Evolutionary conservation across 2,888 invertebrate genomes (phyloP).

Genomic region (Acrobasis repandana): DNA sequence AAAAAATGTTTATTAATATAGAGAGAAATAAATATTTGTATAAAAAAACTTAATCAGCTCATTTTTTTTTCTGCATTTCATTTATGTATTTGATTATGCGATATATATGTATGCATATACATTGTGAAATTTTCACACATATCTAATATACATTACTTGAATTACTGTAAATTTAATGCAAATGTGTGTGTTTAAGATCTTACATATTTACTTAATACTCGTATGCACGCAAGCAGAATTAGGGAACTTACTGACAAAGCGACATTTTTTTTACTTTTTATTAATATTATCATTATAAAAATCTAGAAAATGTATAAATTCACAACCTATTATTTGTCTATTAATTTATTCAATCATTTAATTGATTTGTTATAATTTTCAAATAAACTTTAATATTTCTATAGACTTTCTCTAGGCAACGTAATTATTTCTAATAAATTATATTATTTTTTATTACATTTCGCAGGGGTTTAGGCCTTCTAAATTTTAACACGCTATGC

Average conservation of each 20-base stretch:
- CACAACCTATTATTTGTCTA: slow-evolving; percentile 82
- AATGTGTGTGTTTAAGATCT: neutral
- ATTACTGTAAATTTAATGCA: too few species aligned
- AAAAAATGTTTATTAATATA: too few species aligned
- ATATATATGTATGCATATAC: too few species aligned
- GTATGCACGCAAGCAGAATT: slow-evolving; percentile 57
- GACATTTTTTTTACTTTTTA: slow-evolving; percentile 47
- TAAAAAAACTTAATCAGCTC: too few species aligned
- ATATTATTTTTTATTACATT: slow-evolving; percentile 31
- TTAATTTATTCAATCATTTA: slow-evolving; percentile 46
- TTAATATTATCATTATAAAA: slow-evolving; percentile 69
- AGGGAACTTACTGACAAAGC: slow-evolving; percentile 48
- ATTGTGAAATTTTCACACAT: too few species aligned
- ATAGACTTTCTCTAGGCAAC: slow-evolving; percentile 39
- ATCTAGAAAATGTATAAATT: slow-evolving; percentile 82
- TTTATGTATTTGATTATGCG: too few species aligned
- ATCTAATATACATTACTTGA: too few species aligned
- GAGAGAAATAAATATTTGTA: too few species aligned
- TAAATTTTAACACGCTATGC: slow-evolving; percentile 28
- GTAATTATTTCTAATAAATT: slow-evolving; percentile 37
- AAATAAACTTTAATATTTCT: slow-evolving; percentile 40
- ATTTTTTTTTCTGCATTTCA: too few species aligned
- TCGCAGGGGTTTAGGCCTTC: slow-evolving; percentile 60
- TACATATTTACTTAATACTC: slow-evolving; percentile 15
- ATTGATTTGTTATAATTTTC: slow-evolving; percentile 45